phyloP scores from a whole-genome alignment of 2,797 vertebrate genomes.

The Coluber constrictor region DNA sequence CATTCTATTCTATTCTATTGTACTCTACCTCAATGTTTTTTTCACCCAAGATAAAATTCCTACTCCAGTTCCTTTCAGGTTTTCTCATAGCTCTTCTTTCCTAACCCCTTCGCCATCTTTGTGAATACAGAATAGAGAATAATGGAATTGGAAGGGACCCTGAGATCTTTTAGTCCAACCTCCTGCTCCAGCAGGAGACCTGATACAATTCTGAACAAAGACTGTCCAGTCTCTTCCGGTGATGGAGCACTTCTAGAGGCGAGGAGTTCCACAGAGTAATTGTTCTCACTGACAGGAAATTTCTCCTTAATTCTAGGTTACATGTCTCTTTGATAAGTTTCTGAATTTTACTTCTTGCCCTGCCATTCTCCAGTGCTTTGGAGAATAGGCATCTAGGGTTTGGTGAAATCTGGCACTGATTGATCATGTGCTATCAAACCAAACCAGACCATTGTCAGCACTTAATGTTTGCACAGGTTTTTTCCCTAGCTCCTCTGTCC shows the following conservation, averaged over 20 bases:
- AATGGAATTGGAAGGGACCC: background rate
- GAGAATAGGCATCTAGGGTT: background rate
- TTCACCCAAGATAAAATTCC: background rate
- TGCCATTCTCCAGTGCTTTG: background rate
- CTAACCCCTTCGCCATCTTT: background rate
- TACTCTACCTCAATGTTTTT: background rate
- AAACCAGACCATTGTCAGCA: background rate
- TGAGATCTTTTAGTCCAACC: background rate
- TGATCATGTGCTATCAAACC: background rate
- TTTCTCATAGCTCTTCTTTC: background rate
- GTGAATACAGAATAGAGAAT: background rate
- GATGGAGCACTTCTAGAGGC: background rate
- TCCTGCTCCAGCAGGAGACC: background rate
- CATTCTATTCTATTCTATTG: background rate
- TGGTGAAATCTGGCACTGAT: background rate
- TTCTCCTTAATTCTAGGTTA: background rate
- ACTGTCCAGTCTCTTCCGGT: background rate
- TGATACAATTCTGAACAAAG: background rate
- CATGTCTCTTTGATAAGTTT: background rate
- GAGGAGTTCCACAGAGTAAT: background rate
- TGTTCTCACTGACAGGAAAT: background rate
- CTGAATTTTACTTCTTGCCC: background rate
- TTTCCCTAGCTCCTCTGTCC: background rate
- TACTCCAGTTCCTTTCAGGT: background rate
- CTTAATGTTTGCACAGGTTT: background rate